These are phyloP conservation scores for Sminthurides aquaticus DNA, from an alignment of 2,888 invertebrate species.

Conservation along the genomic window DNA sequence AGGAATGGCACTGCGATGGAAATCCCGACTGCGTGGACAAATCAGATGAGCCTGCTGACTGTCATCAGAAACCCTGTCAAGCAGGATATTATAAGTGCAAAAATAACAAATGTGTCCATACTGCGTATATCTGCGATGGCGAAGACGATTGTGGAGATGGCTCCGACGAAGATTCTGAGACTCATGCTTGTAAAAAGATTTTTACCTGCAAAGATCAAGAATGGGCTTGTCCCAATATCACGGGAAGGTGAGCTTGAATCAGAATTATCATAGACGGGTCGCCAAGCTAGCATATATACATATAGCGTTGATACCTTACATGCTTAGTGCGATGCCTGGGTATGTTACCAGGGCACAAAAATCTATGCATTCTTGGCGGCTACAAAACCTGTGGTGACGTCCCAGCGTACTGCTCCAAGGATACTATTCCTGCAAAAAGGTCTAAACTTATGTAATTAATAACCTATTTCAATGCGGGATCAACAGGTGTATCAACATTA, in stretches of 20 bases:
- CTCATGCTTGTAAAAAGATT: slow-evolving; percentile 41
- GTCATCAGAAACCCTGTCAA: slow-evolving; percentile 60
- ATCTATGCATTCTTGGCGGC: too few species aligned
- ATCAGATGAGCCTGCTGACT: slow-evolving; percentile 68
- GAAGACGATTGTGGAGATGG: slow-evolving; percentile 67
- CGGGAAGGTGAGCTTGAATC: slow-evolving; percentile 17
- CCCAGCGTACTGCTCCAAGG: too few species aligned
- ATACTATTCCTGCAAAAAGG: too few species aligned
- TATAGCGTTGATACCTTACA: too few species aligned
- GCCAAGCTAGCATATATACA: too few species aligned
- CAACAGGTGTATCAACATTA: slow-evolving; percentile 71
- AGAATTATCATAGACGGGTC: too few species aligned
- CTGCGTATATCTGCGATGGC: slow-evolving; percentile 88
- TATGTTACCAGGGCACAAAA: too few species aligned
- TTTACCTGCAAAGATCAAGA: slow-evolving; percentile 29
- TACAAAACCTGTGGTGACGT: too few species aligned
- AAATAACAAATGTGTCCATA: slow-evolving; percentile 80
- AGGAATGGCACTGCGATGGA: slow-evolving; percentile 89
- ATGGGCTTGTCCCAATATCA: slow-evolving; percentile 36
- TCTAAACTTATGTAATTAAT: too few species aligned
- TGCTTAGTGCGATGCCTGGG: neutral
- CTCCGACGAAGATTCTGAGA: slow-evolving; percentile 32
- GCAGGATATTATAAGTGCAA: slow-evolving; percentile 74
- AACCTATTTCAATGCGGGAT: too few species aligned
- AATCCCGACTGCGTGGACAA: slow-evolving; percentile 83